These are phyloP conservation scores for Alauda arvensis DNA, from an alignment of 2,797 vertebrate species.

Conservation along the genomic window DNA sequence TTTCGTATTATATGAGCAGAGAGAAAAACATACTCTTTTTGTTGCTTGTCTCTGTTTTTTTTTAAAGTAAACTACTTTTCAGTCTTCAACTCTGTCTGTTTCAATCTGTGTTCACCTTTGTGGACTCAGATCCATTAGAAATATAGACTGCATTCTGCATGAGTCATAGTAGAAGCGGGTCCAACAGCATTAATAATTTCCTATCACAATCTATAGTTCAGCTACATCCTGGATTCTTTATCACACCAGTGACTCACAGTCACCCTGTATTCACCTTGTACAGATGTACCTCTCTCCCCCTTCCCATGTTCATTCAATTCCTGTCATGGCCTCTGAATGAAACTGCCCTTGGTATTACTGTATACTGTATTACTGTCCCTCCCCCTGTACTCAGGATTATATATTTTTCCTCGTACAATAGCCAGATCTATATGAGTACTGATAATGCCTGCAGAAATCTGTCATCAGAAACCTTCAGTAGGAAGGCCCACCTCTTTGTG, in stretches of 20 bases:
- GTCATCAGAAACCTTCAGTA: neutral
- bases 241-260: neutral
- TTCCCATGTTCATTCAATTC: neutral
- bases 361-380: neutral
- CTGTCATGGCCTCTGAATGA: neutral
- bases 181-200: constrained; percentile 21
- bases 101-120: neutral
- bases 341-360: neutral
- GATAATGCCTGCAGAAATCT: neutral
- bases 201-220: neutral
- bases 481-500: neutral
- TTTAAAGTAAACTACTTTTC: neutral
- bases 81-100: neutral
- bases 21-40: neutral
- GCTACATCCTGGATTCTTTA: neutral
- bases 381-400: neutral
- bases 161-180: neutral
- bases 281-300: neutral
- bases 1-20: neutral
- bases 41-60: neutral
- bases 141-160: neutral
- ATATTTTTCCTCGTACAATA: neutral
- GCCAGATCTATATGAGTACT: neutral
- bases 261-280: neutral
- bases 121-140: neutral